Base-by-base conservation (phyloP, 92 coral and sea anemone genomes). In the Palythoa heliodiscus region DNA sequence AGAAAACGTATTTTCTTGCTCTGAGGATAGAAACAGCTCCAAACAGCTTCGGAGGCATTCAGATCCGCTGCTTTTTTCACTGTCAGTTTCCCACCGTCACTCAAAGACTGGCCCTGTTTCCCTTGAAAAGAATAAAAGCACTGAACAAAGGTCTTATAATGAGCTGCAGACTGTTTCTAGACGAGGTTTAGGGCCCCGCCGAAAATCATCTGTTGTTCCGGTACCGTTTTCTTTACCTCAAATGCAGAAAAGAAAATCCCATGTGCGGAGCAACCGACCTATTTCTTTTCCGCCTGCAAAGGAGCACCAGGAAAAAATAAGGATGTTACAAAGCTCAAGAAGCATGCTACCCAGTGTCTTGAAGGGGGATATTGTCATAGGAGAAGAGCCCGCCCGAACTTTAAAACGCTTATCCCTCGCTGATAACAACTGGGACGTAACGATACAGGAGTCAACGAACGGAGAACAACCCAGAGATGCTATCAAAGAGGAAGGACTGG, bases 141-240 rank as follows among this genome's bases (percentile, higher is more conserved):
- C 66, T 19, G 52, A 70, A 11, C 35, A 72, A 35, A 70, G 35
- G 35, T 29, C 1, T 29, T 29, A 29, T 29, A 29, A 29, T 29
- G 35, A 29, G 35, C 1, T 29, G 1, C 35, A 50, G 37, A 2
- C 63, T 57, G 64, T 69, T 68, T 11, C 47, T 75, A 80, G 22
- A 43, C 19, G 35, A 17, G 17, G 54, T 61, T 35, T 52, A 37
- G 70, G 37, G 8, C 73, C 58, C 25, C 84, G 73, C 50, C 77
- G 92, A 47, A 89, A 89, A 79, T 86, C 92, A 0, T 89, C 92
- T 4, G 80, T 89, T 3, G 92, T 89, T 11, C 92, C 92, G 0
- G 87, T 89, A 3, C 92, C 92, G 10, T 89, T 89, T 22, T 66
- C 35, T 15, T 19, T 78, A 7, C 52, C 70, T 52, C 83, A 68